Conservation (phyloP, 2,888 invertebrate genomes). For the Tachina lurida region DNA sequence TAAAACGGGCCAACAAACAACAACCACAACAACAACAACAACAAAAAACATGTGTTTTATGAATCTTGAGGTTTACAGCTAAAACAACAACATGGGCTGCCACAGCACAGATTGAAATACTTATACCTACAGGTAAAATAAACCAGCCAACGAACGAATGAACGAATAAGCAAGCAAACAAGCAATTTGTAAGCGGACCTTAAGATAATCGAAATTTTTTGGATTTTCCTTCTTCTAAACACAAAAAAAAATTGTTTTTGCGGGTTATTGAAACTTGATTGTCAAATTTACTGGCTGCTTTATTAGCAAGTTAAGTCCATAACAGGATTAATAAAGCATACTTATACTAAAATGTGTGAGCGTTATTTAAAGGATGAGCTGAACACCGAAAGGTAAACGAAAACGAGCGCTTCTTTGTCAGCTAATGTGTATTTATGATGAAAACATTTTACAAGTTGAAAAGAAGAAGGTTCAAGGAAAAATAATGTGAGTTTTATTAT, state of each 20-base stretch:
- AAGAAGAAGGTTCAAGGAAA: not conserved
- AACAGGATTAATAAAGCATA: conserved; percentile 37
- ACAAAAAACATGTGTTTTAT: conserved; percentile 59
- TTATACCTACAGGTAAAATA: conserved; percentile 15
- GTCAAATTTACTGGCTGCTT: not conserved
- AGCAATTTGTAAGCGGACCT: conserved; percentile 6
- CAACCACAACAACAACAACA: conserved; percentile 30
- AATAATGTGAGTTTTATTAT: not conserved
- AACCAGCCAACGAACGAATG: not conserved
- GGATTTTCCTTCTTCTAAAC: not conserved
- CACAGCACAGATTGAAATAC: not conserved
- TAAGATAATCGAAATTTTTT: not conserved
- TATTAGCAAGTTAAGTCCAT: conserved; percentile 24
- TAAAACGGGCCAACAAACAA: conserved; percentile 6
- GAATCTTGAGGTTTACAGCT: conserved; percentile 38
- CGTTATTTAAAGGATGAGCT: conserved; percentile 6
- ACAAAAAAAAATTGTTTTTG: conserved; percentile 9
- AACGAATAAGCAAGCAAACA: not conserved
- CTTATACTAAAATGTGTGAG: conserved; percentile 4
- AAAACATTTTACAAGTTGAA: not conserved
- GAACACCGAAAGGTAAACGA: not conserved
- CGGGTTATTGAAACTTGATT: not conserved
- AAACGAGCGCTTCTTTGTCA: not conserved
- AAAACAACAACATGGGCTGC: conserved; percentile 3
- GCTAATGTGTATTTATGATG: not conserved